A percentile compares a stretch with the other conserved stretches of the same genome.
These are phyloP conservation scores for Thyatira batis DNA, from an alignment of 2,888 invertebrate species.

Conservation along the genomic window DNA sequence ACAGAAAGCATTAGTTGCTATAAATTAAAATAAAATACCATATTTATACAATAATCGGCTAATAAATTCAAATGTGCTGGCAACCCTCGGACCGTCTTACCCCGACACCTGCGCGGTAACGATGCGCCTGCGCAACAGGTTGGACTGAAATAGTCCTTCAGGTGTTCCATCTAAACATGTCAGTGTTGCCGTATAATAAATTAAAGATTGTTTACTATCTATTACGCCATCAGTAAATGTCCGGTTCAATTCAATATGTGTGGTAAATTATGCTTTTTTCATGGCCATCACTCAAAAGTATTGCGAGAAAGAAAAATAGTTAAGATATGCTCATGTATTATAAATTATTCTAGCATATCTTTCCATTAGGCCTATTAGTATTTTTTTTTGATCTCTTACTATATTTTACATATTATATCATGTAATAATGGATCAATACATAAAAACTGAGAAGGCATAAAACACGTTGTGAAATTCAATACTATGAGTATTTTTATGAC, in stretches of 20 bases:
- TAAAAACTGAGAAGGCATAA: too few relatives aligned
- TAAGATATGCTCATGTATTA: too few relatives aligned
- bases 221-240: slow-evolving; percentile 19
- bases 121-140: slow-evolving; percentile 33
- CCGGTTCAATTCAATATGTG: slow-evolving; percentile 10
- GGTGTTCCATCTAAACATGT: slow-evolving; percentile 42
- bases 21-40: background rate
- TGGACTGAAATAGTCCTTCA: slow-evolving; percentile 53
- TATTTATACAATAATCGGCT: slow-evolving; percentile 13
- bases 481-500: too few relatives aligned
- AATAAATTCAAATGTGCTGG: slow-evolving; percentile 17
- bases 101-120: slow-evolving; percentile 37
- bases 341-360: too few relatives aligned
- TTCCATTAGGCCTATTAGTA: too few relatives aligned
- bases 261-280: background rate
- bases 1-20: background rate
- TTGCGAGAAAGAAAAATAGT: too few relatives aligned
- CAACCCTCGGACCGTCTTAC: slow-evolving; percentile 18
- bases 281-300: background rate
- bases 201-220: slow-evolving; percentile 30
- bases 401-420: too few relatives aligned
- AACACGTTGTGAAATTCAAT: too few relatives aligned
- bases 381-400: too few relatives aligned
- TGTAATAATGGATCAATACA: too few relatives aligned
- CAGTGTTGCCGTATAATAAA: slow-evolving; percentile 27